Base-by-base conservation (phyloP, 37 sponge, comb jelly and placozoan species). In the Ephydatia muelleri region DNA sequence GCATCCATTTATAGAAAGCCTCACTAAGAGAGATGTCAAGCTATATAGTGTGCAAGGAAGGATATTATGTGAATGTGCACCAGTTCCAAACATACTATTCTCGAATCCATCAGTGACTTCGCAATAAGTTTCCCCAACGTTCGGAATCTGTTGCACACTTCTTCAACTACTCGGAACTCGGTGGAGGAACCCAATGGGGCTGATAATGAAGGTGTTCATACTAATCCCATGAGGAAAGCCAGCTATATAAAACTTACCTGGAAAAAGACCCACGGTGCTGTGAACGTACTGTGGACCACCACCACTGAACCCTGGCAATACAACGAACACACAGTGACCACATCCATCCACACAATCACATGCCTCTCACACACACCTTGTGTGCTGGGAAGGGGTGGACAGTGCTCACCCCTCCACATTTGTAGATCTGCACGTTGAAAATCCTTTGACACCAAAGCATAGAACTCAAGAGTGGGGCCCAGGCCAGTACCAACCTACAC, bases 71-170 rank as follows among this genome's bases (percentile, higher is more conserved):
- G 39, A 76, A n/a, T 2, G 39, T 22, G 65, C 68, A 78, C 57
- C n/a, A 26, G 13, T 27, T 12, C 6, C 6, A 83, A n/a, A 75
- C 48, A 49, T 76, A 95, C 90, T 94, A 99, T 89, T 89, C 98
- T 90, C 26, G 91, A 93, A 80, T 99, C 99, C 79, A 97, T 82
- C n/a, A 99, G 82, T 38, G 96, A 87, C 73, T 93, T 99, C 13
- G 97, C 99, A 68, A 99, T 82, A 57, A 99, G 88, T 78, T 88
- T 89, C 21, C 99, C 99, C 2, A 99, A 85, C 68, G 95, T 95
- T 13, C 72, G 74, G 89, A 99, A 99, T 73, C 90, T 82, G 78
- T 77, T 73, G 65, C 97, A 96, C 30, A 89, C 75, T 27, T 88
- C 84, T 27, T 94, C 85, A 9, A 88, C 90, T 3, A 86, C 83